Evolutionary conservation across 2,797 vertebrate species (phyloP).

Genomic region (Heterohyrax brucei): DNA sequence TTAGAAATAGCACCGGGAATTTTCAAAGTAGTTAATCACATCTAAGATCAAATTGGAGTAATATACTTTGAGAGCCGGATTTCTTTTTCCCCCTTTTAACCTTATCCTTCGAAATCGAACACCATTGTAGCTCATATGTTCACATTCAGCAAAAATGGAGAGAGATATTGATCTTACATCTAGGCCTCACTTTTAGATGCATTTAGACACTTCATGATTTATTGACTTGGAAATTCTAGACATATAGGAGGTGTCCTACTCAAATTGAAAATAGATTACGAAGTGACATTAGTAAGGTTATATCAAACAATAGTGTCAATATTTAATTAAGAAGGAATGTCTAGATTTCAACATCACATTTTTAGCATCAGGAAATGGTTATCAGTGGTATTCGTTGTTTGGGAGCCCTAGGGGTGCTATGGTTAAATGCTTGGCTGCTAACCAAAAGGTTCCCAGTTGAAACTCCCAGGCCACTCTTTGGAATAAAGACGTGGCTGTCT

Average conservation of each 20-base stretch:
- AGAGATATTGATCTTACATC: background rate
- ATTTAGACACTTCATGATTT: background rate
- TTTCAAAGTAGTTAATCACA: background rate
- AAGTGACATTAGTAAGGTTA: background rate
- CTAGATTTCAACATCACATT: slow-evolving; percentile 12
- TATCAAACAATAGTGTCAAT: background rate
- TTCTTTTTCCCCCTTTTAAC: background rate
- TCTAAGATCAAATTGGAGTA: background rate
- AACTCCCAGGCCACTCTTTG: no score
- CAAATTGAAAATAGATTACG: slow-evolving; percentile 57
- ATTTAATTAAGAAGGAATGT: slow-evolving; percentile 61
- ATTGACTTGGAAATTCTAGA: slow-evolving; percentile 39
- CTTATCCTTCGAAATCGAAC: background rate
- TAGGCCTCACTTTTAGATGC: background rate
- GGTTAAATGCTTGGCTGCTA: no score
- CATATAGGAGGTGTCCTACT: background rate
- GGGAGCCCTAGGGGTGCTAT: no score
- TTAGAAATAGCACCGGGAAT: background rate
- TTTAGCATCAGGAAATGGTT: slow-evolving; percentile 1
- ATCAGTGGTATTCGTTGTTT: background rate
- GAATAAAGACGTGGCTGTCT: no score
- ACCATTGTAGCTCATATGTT: background rate
- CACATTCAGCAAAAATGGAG: background rate
- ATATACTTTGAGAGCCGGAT: background rate
- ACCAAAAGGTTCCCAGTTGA: no score